phyloP scores from a whole-genome alignment of 2,113 vertebrate species.

The Apodemus sylvaticus region DNA sequence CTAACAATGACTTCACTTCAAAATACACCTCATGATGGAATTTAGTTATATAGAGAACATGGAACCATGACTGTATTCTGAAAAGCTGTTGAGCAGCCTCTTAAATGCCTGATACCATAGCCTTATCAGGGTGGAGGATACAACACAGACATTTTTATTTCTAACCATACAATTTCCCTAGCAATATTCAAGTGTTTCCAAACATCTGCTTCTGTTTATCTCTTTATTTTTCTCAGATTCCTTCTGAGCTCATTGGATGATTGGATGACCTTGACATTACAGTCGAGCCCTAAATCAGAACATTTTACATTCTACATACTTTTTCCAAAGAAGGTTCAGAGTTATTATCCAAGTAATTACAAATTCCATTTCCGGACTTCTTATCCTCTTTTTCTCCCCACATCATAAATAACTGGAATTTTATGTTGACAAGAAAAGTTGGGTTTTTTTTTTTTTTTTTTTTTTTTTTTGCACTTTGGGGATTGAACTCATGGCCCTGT shows the following conservation, averaged over 20 bases:
- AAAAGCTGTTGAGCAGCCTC: neutral
- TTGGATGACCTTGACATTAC: slow-evolving; percentile 73
- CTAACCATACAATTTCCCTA: slow-evolving; percentile 47
- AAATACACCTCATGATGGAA: neutral
- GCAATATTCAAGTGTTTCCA: slow-evolving; percentile 58
- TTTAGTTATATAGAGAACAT: neutral
- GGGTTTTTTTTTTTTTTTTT: too few relatives aligned
- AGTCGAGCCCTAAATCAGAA: slow-evolving; percentile 72
- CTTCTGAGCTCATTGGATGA: slow-evolving; percentile 70
- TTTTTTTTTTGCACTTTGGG: neutral
- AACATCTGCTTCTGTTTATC: slow-evolving; percentile 75
- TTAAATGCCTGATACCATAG: slow-evolving; percentile 29
- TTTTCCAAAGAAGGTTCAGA: slow-evolving; percentile 66
- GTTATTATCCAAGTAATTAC: slow-evolving; percentile 66
- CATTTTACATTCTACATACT: slow-evolving; percentile 56
- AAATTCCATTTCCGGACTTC: slow-evolving; percentile 67
- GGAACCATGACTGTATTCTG: neutral
- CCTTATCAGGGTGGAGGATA: slow-evolving; percentile 16
- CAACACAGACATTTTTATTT: slow-evolving; percentile 37
- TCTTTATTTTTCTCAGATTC: slow-evolving; percentile 74
- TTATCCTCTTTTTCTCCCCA: slow-evolving; percentile 67
- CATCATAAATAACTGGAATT: slow-evolving; percentile 71
- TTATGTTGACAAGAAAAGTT: slow-evolving; percentile 65
- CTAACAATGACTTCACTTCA: neutral
- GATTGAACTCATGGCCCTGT: neutral